A percentile compares a stretch with the other conserved stretches of the same genome.
phyloP scores from a whole-genome alignment of 2,888 invertebrate species.

The Pecten maximus region DNA sequence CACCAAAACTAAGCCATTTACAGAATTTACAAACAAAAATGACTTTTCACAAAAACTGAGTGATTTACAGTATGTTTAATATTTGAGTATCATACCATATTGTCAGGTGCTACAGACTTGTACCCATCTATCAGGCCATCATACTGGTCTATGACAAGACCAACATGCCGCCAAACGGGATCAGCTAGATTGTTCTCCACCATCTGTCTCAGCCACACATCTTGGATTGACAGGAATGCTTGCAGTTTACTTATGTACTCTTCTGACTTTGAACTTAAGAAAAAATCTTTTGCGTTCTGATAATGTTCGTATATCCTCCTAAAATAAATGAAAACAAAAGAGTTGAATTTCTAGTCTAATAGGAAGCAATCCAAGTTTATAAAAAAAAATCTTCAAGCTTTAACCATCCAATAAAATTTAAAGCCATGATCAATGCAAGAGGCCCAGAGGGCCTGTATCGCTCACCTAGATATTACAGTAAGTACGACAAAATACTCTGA shows the following conservation, averaged over 20 bases:
- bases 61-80: too few relatives aligned
- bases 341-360: not conserved
- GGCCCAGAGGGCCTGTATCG: too few relatives aligned
- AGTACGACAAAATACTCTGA: too few relatives aligned
- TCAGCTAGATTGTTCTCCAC: conserved; percentile 63
- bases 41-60: too few relatives aligned
- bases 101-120: conserved; percentile 54
- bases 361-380: too few relatives aligned
- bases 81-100: conserved; percentile 45
- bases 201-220: conserved; percentile 72
- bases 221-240: conserved; percentile 72
- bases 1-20: too few relatives aligned
- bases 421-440: too few relatives aligned
- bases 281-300: conserved; percentile 69
- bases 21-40: too few relatives aligned
- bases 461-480: too few relatives aligned
- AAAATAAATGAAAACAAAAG: conserved; percentile 49
- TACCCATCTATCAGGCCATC: conserved; percentile 79
- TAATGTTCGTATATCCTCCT: conserved; percentile 78
- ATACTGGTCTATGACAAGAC: conserved; percentile 76
- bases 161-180: conserved; percentile 76
- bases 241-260: conserved; percentile 66
- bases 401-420: too few relatives aligned
- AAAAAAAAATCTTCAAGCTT: too few relatives aligned
- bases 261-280: conserved; percentile 53